These are phyloP conservation scores for Bombus picipes DNA, from an alignment of 1,140 invertebrate species.

Conservation along the genomic window DNA sequence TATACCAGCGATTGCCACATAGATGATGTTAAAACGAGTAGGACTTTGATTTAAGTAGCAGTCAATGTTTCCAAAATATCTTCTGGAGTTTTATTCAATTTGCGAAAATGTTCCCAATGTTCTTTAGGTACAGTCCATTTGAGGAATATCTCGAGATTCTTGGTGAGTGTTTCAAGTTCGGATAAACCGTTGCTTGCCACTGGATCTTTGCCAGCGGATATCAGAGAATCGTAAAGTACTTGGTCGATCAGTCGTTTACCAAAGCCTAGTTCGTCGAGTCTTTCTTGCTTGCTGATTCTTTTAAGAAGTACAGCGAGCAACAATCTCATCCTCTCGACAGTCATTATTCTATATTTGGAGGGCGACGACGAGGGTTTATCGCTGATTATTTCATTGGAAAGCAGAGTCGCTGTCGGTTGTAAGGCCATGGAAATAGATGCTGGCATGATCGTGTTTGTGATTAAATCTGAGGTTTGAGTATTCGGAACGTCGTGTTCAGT, in stretches of 20 bases:
- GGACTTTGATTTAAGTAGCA: slow-evolving; percentile 65
- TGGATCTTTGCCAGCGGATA: slow-evolving; percentile 87
- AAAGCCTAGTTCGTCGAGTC: slow-evolving; percentile 89
- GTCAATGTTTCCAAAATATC: slow-evolving; percentile 90
- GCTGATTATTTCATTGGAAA: slow-evolving; percentile 85
- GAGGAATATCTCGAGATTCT: slow-evolving; percentile 89
- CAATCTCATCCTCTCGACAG: slow-evolving; percentile 89
- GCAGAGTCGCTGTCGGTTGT: neutral
- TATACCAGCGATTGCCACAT: neutral
- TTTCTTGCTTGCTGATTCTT: slow-evolving; percentile 90
- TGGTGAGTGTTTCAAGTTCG: slow-evolving; percentile 85
- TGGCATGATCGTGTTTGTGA: neutral
- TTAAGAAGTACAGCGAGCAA: slow-evolving; percentile 90
- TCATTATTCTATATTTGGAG: slow-evolving; percentile 82
- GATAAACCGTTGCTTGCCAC: slow-evolving; percentile 83
- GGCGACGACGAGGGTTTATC: slow-evolving; percentile 80
- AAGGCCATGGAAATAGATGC: neutral
- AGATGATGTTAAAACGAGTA: neutral
- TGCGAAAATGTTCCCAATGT: slow-evolving; percentile 89
- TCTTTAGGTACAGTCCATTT: slow-evolving; percentile 91
- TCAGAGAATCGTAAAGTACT: slow-evolving; percentile 89
- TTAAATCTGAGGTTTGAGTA: slow-evolving; percentile 85
- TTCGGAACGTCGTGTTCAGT: slow-evolving; percentile 66
- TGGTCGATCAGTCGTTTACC: slow-evolving; percentile 92
- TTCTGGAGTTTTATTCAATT: slow-evolving; percentile 88